phyloP scores from a whole-genome alignment of 1,140 invertebrate genomes.

The Schlechtendalia chinensis region DNA sequence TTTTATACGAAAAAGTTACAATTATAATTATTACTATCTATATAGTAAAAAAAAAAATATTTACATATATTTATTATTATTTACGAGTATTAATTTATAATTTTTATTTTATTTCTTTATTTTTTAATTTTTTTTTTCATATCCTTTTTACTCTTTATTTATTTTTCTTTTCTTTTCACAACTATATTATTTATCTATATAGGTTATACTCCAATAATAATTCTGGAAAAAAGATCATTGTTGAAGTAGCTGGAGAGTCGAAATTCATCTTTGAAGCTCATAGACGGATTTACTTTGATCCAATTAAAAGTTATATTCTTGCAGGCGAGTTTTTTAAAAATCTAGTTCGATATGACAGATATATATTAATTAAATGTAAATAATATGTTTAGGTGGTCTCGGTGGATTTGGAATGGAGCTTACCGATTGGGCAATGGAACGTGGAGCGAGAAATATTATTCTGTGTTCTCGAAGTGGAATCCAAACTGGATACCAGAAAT shows the following conservation, averaged over 20 bases:
- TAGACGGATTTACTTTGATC: slow-evolving; percentile 15
- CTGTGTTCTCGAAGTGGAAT: slow-evolving; percentile 49
- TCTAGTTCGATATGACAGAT: neutral
- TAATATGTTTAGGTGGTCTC: slow-evolving; percentile 59
- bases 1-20: too few species aligned
- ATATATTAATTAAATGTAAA: neutral
- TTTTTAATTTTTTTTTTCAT: too few species aligned
- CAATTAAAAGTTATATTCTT: slow-evolving; percentile 30
- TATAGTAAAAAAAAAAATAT: too few species aligned
- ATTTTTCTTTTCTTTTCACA: too few species aligned
- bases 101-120: too few species aligned
- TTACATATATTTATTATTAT: too few species aligned
- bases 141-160: too few species aligned
- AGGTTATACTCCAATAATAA: slow-evolving; percentile 9
- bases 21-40: too few species aligned
- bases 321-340: neutral
- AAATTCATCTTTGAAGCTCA: neutral
- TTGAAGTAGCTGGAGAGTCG: neutral
- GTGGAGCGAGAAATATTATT: slow-evolving; percentile 44
- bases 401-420: slow-evolving; percentile 51
- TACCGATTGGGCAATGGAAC: slow-evolving; percentile 36
- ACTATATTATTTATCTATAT: too few species aligned
- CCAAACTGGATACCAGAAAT: slow-evolving; percentile 50
- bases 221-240: neutral
- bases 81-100: too few species aligned